Conservation (phyloP, 2,113 vertebrate species). For the Amblyopsis rosae region DNA sequence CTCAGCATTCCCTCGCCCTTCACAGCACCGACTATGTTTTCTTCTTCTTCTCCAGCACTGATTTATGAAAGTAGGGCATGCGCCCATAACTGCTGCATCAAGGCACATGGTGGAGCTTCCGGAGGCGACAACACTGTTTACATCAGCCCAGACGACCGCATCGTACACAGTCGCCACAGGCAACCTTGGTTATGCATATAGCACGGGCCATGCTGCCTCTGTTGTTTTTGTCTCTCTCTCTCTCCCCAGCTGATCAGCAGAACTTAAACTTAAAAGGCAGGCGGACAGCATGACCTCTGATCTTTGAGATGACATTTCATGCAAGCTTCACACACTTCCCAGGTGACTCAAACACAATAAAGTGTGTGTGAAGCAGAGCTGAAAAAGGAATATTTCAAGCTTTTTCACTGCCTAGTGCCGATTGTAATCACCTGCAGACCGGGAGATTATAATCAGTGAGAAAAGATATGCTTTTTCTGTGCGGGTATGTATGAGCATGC, state of each 20-base stretch:
- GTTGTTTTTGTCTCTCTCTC: conserved; percentile 55
- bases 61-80: conserved; percentile 81
- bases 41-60: conserved; percentile 67
- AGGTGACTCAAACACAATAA: conserved; percentile 10
- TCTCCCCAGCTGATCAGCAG: conserved; percentile 23
- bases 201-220: conserved; percentile 36
- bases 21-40: conserved; percentile 51
- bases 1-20: conserved; percentile 56
- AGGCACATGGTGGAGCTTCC: conserved; percentile 74
- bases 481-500: conserved; percentile 15
- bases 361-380: conserved; percentile 24
- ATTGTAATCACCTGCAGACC: conserved; percentile 27
- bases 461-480: conserved; percentile 27
- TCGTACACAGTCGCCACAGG: conserved; percentile 67
- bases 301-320: conserved; percentile 11
- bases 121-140: conserved; percentile 72
- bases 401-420: conserved; percentile 28
- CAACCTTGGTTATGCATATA: conserved; percentile 72
- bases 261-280: conserved; percentile 1
- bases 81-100: conserved; percentile 83
- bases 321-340: conserved; percentile 32
- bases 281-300: conserved; percentile 13
- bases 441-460: conserved; percentile 49
- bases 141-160: conserved; percentile 73
- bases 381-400: conserved; percentile 36